A percentile compares a stretch with the other conserved stretches of the same genome.
These are phyloP conservation scores for Caretta caretta DNA, from an alignment of 2,113 vertebrate genomes.

Conservation along the genomic window DNA sequence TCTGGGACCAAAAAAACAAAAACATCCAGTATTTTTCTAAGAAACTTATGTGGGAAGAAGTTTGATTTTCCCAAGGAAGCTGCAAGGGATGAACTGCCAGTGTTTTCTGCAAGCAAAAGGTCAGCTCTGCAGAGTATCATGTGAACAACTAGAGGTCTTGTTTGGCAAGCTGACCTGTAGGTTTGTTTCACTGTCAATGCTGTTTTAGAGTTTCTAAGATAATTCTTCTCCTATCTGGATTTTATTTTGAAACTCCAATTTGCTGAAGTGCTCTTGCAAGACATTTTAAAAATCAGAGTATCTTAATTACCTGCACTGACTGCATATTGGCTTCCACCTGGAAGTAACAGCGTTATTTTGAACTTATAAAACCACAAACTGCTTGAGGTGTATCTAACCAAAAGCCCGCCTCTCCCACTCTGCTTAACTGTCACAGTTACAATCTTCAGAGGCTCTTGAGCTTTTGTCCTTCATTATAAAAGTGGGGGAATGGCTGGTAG, in stretches of 20 bases:
- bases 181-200: background rate
- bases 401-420: background rate
- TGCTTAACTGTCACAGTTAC: background rate
- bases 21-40: too few species aligned
- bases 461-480: background rate
- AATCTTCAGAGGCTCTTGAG: background rate
- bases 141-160: background rate
- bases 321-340: background rate
- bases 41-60: too few species aligned
- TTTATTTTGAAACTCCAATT: background rate
- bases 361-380: background rate
- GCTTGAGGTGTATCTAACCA: background rate
- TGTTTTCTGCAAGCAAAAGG: too few species aligned
- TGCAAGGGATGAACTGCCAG: too few species aligned
- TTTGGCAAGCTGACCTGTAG: background rate
- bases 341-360: background rate
- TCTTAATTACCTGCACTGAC: background rate
- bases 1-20: too few species aligned
- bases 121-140: too few species aligned
- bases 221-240: background rate
- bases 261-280: background rate
- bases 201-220: background rate
- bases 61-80: too few species aligned
- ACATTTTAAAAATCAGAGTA: background rate
- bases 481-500: background rate